Evolutionary conservation across 2,113 vertebrate genomes (phyloP).

Genomic region (Varanus salvator): DNA sequence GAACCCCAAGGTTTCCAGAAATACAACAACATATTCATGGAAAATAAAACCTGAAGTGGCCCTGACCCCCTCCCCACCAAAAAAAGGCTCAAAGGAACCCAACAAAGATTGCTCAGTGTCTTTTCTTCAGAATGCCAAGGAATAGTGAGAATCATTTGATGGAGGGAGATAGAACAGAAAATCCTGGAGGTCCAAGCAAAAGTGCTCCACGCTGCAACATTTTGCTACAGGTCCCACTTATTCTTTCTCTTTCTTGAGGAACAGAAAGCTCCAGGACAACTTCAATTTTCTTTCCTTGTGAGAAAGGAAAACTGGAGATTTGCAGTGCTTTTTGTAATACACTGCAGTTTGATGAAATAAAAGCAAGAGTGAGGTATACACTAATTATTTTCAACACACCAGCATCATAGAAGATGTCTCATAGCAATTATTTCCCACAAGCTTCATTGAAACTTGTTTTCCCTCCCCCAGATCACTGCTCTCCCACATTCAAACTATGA

Average conservation of each 20-base stretch:
- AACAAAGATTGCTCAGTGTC: background rate
- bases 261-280: too few relatives aligned
- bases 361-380: background rate
- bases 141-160: background rate
- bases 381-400: background rate
- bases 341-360: background rate
- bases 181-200: background rate
- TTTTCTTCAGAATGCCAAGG: background rate
- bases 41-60: too few relatives aligned
- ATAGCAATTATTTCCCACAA: background rate
- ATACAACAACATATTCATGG: background rate
- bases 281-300: background rate
- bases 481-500: background rate
- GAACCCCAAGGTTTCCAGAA: background rate
- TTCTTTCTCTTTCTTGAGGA: background rate
- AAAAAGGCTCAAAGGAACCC: background rate
- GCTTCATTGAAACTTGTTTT: background rate
- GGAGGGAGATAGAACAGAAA: background rate
- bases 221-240: too few relatives aligned
- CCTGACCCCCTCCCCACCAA: background rate
- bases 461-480: too few relatives aligned
- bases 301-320: background rate
- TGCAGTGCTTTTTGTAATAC: background rate
- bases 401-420: background rate
- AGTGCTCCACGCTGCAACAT: background rate